Conservation (phyloP, 2,888 invertebrate genomes). For the Drymonia ruficornis region DNA sequence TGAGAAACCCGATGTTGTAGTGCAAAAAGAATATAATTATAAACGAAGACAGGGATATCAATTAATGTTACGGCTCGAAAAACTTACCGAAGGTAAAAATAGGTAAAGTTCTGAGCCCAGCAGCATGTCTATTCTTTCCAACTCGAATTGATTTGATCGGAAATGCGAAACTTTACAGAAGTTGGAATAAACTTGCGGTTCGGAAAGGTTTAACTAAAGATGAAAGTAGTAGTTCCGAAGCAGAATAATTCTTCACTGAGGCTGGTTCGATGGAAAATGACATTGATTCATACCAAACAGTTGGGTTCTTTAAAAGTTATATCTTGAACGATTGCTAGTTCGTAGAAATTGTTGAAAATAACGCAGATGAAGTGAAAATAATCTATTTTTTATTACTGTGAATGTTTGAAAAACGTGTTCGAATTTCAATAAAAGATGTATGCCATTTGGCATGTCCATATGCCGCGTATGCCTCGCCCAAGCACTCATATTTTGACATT, state of each 20-base stretch:
- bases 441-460: too few species aligned
- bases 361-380: neutral
- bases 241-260: constrained; percentile 66
- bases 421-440: too few species aligned
- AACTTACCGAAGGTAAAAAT: constrained; percentile 50
- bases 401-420: too few species aligned
- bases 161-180: constrained; percentile 62
- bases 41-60: constrained; percentile 36
- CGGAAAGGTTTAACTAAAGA: constrained; percentile 70
- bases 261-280: constrained; percentile 60
- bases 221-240: constrained; percentile 70
- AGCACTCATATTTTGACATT: too few species aligned
- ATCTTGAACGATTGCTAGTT: too few species aligned
- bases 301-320: constrained; percentile 33
- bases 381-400: too few species aligned
- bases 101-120: constrained; percentile 60
- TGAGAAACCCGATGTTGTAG: too few species aligned
- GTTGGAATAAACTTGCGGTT: constrained; percentile 66
- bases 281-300: constrained; percentile 64
- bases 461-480: too few species aligned
- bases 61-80: constrained; percentile 48
- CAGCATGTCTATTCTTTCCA: constrained; percentile 68
- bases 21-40: constrained; percentile 10
- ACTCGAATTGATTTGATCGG: constrained; percentile 76
- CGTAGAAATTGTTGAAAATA: too few species aligned